A percentile compares a stretch with the other conserved stretches of the same genome.
phyloP scores from a whole-genome alignment of 2,797 vertebrate species.

The Cercopithecus diana region DNA sequence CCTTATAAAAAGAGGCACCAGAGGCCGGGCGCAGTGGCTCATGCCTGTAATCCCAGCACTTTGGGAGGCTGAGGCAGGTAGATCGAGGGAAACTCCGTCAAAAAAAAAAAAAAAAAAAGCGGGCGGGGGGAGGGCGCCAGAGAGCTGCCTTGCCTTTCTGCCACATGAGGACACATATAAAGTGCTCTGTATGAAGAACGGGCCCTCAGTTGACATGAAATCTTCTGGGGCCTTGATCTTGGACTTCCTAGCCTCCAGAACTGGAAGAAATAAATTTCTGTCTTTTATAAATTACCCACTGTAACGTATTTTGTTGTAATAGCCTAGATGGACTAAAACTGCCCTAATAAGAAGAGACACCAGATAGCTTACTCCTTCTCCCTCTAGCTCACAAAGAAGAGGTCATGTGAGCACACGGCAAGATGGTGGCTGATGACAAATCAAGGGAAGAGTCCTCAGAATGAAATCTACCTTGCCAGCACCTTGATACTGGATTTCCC shows the following conservation, averaged over 20 bases:
- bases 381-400: not conserved
- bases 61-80: too few species aligned
- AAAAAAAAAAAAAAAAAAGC: too few species aligned
- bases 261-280: not conserved
- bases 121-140: not conserved
- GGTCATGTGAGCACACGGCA: not conserved
- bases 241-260: not conserved
- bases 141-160: not conserved
- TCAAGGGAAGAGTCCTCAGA: not conserved
- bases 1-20: not conserved
- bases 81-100: too few species aligned
- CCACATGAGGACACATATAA: not conserved
- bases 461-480: not conserved
- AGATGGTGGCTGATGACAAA: not conserved
- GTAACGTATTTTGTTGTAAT: not conserved
- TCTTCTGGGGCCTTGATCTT: not conserved
- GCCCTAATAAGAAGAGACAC: not conserved
- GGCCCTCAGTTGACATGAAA: not conserved
- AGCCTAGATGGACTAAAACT: not conserved
- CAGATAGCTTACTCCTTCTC: not conserved
- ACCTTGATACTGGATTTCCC: not conserved
- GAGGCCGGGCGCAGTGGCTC: not conserved
- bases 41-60: too few species aligned
- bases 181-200: not conserved
- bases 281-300: not conserved